Evolutionary conservation across 2,113 vertebrate genomes (phyloP).

Genomic region (Muntiacus muntjak): DNA sequence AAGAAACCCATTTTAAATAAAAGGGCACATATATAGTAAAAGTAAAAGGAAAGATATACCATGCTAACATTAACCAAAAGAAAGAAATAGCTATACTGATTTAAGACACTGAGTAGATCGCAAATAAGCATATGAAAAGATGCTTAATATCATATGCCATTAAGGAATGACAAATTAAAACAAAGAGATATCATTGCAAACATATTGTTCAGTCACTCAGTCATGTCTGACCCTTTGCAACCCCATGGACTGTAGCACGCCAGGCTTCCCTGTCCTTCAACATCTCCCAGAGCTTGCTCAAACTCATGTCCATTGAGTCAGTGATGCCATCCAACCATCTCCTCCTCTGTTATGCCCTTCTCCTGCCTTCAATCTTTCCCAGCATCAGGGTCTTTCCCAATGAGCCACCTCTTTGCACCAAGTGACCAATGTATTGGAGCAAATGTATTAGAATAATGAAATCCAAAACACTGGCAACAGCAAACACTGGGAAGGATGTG

Average conservation of each 20-base stretch:
- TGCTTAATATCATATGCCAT: not conserved
- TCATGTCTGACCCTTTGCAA: not conserved
- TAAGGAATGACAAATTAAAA: not conserved
- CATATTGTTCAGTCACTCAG: not conserved
- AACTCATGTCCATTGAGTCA: not conserved
- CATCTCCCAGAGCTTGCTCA: not conserved
- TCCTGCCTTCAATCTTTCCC: not conserved
- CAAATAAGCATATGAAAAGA: not conserved
- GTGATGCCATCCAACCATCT: not conserved
- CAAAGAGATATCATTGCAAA: not conserved
- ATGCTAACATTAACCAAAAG: not conserved
- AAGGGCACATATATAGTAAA: not conserved
- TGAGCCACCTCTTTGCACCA: not conserved
- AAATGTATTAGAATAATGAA: not conserved
- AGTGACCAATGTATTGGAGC: not conserved
- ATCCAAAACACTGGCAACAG: not conserved
- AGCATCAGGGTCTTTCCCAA: not conserved
- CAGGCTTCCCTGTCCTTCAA: not conserved
- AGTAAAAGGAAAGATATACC: not conserved
- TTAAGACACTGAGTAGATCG: not conserved
- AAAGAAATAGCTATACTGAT: not conserved
- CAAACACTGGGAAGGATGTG: not conserved
- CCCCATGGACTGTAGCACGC: accelerated
- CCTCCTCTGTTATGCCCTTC: not conserved
- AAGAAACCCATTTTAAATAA: not conserved